Base-by-base conservation (phyloP, 1,140 invertebrate genomes). In the Meloidogyne hapla region DNA sequence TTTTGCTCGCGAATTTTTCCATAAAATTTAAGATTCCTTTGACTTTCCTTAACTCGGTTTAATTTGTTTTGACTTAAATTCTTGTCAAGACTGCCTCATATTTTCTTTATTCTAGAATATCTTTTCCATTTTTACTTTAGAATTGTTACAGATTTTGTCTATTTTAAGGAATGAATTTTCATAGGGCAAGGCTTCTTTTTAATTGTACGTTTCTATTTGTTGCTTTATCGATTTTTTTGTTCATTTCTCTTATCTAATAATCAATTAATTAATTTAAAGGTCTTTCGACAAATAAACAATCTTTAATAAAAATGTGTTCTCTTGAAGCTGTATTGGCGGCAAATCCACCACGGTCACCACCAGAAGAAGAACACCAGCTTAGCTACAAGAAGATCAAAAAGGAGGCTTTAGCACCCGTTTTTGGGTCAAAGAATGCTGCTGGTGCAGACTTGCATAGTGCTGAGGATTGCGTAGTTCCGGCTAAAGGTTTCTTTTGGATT, bases 371-470 rank as follows among this genome's bases (percentile, higher is more conserved):
- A 56, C 3, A n/a, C 5, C 48, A n/a, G 5, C 15, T 56, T 56
- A 4, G 48, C 48, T 56, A 56, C 12, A n/a, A 18, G 8, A 56
- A 56, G 8, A 13, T 56, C 6, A 56, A 56, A 56, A n/a, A 56
- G 2, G 48, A 56, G n/a, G 48, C 48, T 56, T 56, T 56, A 21
- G 18, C 48, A 0, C 95, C 96, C 2, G 89, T 90, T 0, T 93
- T 92, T 88, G 95, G 94, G 9, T 96, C 94, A 0, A 89, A 90
- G 73, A 89, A 90, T 74, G 93, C 96, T 61, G 95, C 95, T 77
- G 95, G 95, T 28, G 94, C 91, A 81, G 96, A 98, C 90, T 88
- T 98, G 38, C 92, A 91, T 88, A 94, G 94, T 91, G 95, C 95
- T 9, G 94, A 95, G 85, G 92, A 95, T 73, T 91, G 91, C 78